Percentiles rank a stretch among this genome's conserved stretches.
These are phyloP conservation scores for Diarsia dahlii DNA, from an alignment of 2,888 invertebrate species.

Conservation along the genomic window DNA sequence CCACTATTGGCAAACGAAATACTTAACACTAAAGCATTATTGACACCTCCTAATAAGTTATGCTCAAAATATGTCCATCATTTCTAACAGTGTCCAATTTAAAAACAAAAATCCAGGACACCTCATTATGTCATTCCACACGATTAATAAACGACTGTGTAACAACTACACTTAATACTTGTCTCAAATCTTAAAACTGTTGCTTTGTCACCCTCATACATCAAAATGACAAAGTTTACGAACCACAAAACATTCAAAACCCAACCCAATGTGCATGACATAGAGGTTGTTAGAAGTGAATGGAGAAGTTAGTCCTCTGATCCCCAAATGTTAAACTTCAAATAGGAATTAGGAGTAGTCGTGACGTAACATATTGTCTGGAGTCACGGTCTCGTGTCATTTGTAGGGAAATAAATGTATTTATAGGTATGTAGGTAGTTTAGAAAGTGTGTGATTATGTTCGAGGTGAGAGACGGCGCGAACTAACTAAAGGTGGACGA, in stretches of 20 bases:
- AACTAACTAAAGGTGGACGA: slow-evolving; percentile 23
- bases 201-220: slow-evolving; percentile 76
- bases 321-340: slow-evolving; percentile 82
- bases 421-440: slow-evolving; percentile 44
- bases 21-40: slow-evolving; percentile 26
- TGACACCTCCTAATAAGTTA: slow-evolving; percentile 55
- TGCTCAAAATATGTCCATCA: slow-evolving; percentile 61
- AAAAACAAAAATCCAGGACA: slow-evolving; percentile 75
- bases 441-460: slow-evolving; percentile 44
- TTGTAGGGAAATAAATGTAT: slow-evolving; percentile 62
- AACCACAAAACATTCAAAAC: slow-evolving; percentile 27
- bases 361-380: slow-evolving; percentile 81
- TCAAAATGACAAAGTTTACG: slow-evolving; percentile 67
- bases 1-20: slow-evolving; percentile 6
- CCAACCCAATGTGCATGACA: slow-evolving; percentile 16
- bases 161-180: slow-evolving; percentile 81
- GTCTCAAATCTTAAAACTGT: slow-evolving; percentile 82
- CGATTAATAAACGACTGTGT: slow-evolving; percentile 79
- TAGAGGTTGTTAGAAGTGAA: slow-evolving; percentile 36
- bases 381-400: slow-evolving; percentile 70
- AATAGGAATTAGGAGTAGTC: slow-evolving; percentile 80
- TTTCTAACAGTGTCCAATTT: slow-evolving; percentile 75
- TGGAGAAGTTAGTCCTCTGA: slow-evolving; percentile 51
- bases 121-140: slow-evolving; percentile 86
- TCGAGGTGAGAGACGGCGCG: slow-evolving; percentile 45